Percentiles rank a stretch among this genome's conserved stretches.
These are phyloP conservation scores for Choristoneura rosaceana DNA, from an alignment of 2,888 invertebrate species.

Conservation along the genomic window DNA sequence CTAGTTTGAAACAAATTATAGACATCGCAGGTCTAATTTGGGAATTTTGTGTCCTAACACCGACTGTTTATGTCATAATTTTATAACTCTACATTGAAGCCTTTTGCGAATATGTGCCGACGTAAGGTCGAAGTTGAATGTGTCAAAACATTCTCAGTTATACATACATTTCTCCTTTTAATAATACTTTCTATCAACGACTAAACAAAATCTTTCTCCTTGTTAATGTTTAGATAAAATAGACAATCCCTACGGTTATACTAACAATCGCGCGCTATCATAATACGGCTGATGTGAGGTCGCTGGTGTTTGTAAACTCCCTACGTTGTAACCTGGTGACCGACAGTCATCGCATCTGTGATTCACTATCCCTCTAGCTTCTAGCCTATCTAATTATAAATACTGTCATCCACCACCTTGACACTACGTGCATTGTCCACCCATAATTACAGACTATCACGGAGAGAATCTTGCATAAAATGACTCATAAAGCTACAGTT, in stretches of 20 bases:
- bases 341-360: neutral
- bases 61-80: conserved; percentile 30
- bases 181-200: conserved; percentile 1
- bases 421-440: neutral
- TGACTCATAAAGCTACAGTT: neutral
- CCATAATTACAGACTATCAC: neutral
- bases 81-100: neutral
- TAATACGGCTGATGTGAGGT: conserved; percentile 1
- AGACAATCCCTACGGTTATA: conserved; percentile 3
- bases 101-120: neutral
- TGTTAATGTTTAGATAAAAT: conserved; percentile 11
- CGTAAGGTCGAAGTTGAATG: neutral
- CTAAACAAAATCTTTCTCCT: conserved; percentile 5
- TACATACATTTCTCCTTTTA: neutral
- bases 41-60: conserved; percentile 36
- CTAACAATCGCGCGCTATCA: neutral
- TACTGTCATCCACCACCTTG: neutral
- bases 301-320: conserved; percentile 4
- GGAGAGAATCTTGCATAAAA: neutral
- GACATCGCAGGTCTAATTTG: conserved; percentile 24
- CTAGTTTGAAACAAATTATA: conserved; percentile 32
- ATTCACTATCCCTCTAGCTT: neutral
- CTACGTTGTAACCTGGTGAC: neutral
- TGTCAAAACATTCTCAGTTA: neutral
- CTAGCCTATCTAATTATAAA: neutral